Evolutionary conservation across 1,140 invertebrate genomes (phyloP).

Genomic region (Galendromus occidentalis): DNA sequence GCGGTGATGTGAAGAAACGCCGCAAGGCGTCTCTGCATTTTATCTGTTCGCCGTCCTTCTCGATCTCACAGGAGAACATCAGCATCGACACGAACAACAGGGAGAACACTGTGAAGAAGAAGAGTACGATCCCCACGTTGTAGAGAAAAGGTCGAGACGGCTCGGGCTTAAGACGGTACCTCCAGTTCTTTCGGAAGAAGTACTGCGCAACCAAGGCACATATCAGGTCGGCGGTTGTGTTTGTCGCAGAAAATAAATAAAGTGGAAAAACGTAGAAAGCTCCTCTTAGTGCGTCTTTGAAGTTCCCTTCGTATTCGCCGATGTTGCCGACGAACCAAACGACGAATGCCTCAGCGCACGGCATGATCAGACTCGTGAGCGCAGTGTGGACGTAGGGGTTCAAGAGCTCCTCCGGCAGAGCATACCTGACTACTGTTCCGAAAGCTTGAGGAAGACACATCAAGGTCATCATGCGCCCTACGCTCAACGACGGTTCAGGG

Average conservation of each 20-base stretch:
- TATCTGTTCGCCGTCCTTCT: constrained; percentile 61
- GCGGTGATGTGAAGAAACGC: constrained; percentile 72
- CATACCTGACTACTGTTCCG: constrained; percentile 46
- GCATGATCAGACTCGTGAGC: background rate
- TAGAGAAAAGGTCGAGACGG: constrained; percentile 29
- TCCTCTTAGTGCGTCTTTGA: constrained; percentile 22
- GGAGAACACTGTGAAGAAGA: constrained; percentile 45
- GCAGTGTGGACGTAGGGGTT: background rate
- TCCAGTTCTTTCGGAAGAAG: constrained; percentile 48
- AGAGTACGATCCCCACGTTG: constrained; percentile 30
- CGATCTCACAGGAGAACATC: constrained; percentile 71
- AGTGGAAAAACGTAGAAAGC: constrained; percentile 42
- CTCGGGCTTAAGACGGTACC: constrained; percentile 34
- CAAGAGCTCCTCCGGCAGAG: constrained; percentile 42
- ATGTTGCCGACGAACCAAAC: constrained; percentile 17
- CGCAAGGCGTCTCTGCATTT: constrained; percentile 55
- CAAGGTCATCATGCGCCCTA: constrained; percentile 49
- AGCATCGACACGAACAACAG: constrained; percentile 53
- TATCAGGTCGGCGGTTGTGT: constrained; percentile 21
- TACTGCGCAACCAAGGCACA: constrained; percentile 16
- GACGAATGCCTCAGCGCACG: constrained; percentile 36
- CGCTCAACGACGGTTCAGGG: constrained; percentile 54
- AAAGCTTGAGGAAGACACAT: constrained; percentile 57
- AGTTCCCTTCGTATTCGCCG: background rate
- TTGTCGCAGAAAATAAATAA: constrained; percentile 42